Conservation (phyloP, 2,888 invertebrate species). For the Alloplasta piceator region DNA sequence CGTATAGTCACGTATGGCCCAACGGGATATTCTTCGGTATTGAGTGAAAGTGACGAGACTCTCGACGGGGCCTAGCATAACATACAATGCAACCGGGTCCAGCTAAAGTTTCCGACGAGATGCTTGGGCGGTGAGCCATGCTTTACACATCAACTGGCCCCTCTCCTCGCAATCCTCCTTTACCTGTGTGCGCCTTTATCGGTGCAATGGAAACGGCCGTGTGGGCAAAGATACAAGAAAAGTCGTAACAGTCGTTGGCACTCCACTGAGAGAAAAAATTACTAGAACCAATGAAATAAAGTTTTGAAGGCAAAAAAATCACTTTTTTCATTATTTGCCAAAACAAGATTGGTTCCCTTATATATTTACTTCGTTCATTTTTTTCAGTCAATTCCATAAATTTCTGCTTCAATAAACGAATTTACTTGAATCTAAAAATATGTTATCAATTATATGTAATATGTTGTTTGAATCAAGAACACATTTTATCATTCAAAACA, state of each 20-base stretch:
- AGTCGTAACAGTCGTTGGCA: slow-evolving; percentile 9
- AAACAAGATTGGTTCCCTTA: too few relatives aligned
- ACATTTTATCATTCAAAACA: too few relatives aligned
- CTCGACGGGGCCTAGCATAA: slow-evolving; percentile 45
- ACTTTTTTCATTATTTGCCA: too few relatives aligned
- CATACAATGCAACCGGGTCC: slow-evolving; percentile 51
- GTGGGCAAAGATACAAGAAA: not conserved
- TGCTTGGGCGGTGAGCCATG: slow-evolving; percentile 25
- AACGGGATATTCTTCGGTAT: slow-evolving; percentile 62
- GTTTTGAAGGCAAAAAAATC: too few relatives aligned
- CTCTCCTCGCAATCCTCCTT: slow-evolving; percentile 21
- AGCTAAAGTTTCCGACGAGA: slow-evolving; percentile 47
- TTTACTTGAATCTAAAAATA: too few relatives aligned
- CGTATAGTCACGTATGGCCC: slow-evolving; percentile 32
- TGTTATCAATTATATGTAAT: too few relatives aligned
- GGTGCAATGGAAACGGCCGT: not conserved
- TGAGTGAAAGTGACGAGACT: slow-evolving; percentile 74
- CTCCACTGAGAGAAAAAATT: not conserved
- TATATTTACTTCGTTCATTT: too few relatives aligned
- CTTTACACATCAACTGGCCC: slow-evolving; percentile 23
- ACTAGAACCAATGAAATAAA: too few relatives aligned
- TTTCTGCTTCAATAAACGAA: too few relatives aligned
- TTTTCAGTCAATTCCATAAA: too few relatives aligned
- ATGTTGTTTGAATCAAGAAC: too few relatives aligned
- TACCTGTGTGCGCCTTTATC: slow-evolving; percentile 26